phyloP scores from a whole-genome alignment of 2,113 vertebrate species.

The Rattus rattus region DNA sequence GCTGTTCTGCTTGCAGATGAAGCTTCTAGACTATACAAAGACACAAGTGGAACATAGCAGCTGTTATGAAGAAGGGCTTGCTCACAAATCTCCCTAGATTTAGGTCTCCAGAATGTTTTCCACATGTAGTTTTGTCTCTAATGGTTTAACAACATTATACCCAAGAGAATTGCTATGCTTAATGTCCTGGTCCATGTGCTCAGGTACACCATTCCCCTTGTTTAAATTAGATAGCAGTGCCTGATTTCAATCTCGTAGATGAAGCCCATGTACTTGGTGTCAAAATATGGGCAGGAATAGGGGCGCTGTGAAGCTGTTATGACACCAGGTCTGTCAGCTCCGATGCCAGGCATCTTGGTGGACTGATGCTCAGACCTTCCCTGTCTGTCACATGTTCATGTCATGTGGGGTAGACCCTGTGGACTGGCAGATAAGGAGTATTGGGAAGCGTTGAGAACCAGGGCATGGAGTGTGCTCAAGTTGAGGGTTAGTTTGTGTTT shows the following conservation, averaged over 20 bases:
- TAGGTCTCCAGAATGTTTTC: neutral
- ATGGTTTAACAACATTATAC: neutral
- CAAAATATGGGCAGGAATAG: neutral
- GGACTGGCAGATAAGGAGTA: too few relatives aligned
- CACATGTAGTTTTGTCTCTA: neutral
- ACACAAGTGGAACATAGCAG: accelerated
- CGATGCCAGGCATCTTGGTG: too few relatives aligned
- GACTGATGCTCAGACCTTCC: neutral
- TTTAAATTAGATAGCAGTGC: neutral
- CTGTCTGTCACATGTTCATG: neutral
- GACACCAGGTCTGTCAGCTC: neutral
- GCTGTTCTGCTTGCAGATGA: neutral
- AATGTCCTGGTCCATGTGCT: neutral
- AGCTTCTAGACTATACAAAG: neutral
- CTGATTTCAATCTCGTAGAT: neutral
- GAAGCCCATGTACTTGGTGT: neutral
- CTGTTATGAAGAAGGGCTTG: neutral
- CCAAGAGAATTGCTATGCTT: neutral
- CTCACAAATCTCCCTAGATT: neutral
- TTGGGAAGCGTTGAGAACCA: accelerated
- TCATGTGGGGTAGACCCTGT: accelerated
- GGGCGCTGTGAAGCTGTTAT: neutral
- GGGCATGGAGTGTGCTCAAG: neutral
- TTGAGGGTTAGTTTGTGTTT: neutral
- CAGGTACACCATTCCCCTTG: neutral